Percentiles rank a stretch among this genome's conserved stretches.
These are phyloP conservation scores for Leptinotarsa defecta DNA, from an alignment of 1,140 invertebrate genomes.

Conservation along the genomic window DNA sequence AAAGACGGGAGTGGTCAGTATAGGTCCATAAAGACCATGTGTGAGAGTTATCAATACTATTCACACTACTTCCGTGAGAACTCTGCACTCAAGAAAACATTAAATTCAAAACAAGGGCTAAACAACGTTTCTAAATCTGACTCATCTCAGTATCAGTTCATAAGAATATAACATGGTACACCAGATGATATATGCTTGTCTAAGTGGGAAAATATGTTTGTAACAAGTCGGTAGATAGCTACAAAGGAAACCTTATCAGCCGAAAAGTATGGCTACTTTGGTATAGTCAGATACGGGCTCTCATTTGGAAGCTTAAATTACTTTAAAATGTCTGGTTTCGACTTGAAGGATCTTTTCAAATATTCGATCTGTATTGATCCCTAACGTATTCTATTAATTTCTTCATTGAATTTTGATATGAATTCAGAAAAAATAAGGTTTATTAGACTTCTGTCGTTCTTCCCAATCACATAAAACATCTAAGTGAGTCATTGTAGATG, in stretches of 20 bases:
- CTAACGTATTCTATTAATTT: not conserved
- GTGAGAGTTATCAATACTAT: no score
- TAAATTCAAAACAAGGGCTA: not conserved
- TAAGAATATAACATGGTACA: constrained; percentile 11
- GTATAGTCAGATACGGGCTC: not conserved
- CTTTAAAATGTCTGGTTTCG: not conserved
- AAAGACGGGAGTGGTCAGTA: not conserved
- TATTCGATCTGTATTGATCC: not conserved
- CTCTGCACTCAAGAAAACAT: not conserved
- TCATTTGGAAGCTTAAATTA: not conserved
- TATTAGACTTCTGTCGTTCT: no score
- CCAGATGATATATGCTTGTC: constrained; percentile 30
- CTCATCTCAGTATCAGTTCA: not conserved
- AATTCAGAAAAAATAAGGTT: no score
- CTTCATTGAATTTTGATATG: not conserved
- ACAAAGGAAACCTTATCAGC: constrained; percentile 24
- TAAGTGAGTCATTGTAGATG: no score
- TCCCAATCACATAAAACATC: no score
- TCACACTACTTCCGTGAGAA: no score
- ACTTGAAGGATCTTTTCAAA: not conserved
- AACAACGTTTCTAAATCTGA: not conserved
- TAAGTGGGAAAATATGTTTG: constrained; percentile 39
- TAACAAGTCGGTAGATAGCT: constrained; percentile 33
- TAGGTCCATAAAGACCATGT: no score
- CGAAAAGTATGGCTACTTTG: constrained; percentile 7